Base-by-base conservation (phyloP, 1,140 invertebrate genomes). In the Oreohelix idahoensis region DNA sequence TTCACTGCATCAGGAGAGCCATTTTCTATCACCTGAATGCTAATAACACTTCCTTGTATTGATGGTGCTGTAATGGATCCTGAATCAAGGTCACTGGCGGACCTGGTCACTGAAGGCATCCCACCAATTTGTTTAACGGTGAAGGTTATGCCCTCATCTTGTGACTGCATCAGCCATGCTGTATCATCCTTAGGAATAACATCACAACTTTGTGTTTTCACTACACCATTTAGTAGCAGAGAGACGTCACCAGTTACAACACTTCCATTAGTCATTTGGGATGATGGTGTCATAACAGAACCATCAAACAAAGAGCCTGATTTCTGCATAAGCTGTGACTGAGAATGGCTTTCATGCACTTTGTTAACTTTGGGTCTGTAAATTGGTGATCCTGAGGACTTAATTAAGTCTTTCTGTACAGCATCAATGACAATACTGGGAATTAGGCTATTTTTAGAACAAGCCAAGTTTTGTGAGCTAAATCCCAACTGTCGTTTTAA, bases 401-500 rank as follows among this genome's bases (percentile, higher is more conserved):
- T 85, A 45, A 58, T 84, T 58, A 51, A 77, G 51, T 88, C 84
- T n/a, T 84, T 84, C 23, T 84, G 79, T 20, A 84, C 84, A 23
- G 82, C 82, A 81, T 86, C 81, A 32, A 85, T 84, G 23, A 86
- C 63, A 39, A 84, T 85, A 35, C 81, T 85, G n/a, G 87, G 85
- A 32, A 89, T 89, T 83, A 90, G 81, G 83, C 89, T 90, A 35
- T 88, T 88, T 81, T 90, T 90, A 51, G 87, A 89, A 82, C 84
- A 85, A 79, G 89, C 88, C 51, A 90, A 80, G 76, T 88, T 89
- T 39, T 89, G 85, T 0, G 89, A 88, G 82, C 89, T 90, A 74
- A 89, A 89, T 45, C 88, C 90, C 63, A 91, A 83, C n/a, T 89
- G 85, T 45, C 88, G 86, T 86, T 89, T 90, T 20, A 90, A 85